Base-by-base conservation (phyloP, 2,888 invertebrate species). In the Bembecia ichneumoniformis region DNA sequence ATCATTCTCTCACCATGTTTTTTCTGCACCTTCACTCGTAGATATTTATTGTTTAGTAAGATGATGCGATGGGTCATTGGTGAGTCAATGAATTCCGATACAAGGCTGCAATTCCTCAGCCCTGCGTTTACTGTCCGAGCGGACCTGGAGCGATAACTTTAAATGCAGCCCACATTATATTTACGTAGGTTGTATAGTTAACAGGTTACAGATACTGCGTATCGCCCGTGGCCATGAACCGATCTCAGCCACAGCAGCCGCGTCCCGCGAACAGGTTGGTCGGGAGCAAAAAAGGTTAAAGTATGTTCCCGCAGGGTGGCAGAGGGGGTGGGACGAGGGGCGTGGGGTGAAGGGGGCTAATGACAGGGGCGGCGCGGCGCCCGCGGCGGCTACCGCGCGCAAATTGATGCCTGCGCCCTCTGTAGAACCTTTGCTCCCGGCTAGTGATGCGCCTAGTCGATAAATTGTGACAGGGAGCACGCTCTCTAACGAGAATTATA, bases 241-340 rank as follows among this genome's bases (percentile, higher is more conserved):
- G 77, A 76, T 74, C 70, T 76, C 75, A 76, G 78, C 71, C 76
- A 76, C 82, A 75, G 81, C 80, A 78, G 81, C 80, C 76, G 71
- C 62, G 60, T 67, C 71, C 70, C 63, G 71, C 71, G 82, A 86
- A 87, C 86, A 84, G 86, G 86, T 87, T 86, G 82, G 82, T 63
- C 71, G 76, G 80, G 75, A 77, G 82, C 84, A 83, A 87, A 87
- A 87, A 87, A 87, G 84, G 84, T 84, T 86, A 86, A 82, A 82
- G 82, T 83, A 82, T 82, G 80, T 72, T 78, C 74, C 74, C 59
- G 53, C 49, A 51, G 43, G 54, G 49, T 55, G 55, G 54, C 43
- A 9, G 53, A 43, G 57, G 59, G 60, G 53, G 58, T 58, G 54
- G 57, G 47, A 51, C 17, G 49, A 49, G 40, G 62, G 64, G 53